Percentiles rank a stretch among this genome's conserved stretches.
Evolutionary conservation across 1,140 invertebrate genomes (phyloP).

Genomic region (Drosophila auraria): DNA sequence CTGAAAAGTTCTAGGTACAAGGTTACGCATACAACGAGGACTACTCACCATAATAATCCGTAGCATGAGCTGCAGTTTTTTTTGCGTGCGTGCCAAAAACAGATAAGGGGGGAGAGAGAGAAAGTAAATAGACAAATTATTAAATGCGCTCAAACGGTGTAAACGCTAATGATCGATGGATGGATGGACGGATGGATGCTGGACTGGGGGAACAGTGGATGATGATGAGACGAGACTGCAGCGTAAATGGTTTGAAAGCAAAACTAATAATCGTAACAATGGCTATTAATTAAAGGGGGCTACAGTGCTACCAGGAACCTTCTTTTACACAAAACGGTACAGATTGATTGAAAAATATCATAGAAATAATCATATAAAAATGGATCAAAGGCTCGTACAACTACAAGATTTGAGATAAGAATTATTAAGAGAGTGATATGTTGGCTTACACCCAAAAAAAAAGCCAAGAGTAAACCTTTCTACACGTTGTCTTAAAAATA

Average conservation of each 20-base stretch:
- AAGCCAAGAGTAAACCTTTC: too few species aligned
- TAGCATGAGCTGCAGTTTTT: constrained; percentile 93
- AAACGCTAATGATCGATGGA: constrained; percentile 42
- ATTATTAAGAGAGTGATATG: neutral
- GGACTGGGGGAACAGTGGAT: neutral
- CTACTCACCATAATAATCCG: constrained; percentile 99
- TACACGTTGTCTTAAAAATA: too few species aligned
- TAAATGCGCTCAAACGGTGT: constrained; percentile 71
- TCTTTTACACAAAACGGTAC: neutral
- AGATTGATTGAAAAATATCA: neutral
- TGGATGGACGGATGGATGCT: constrained; percentile 10
- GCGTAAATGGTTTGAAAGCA: constrained; percentile 6
- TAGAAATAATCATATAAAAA: neutral
- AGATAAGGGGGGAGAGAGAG: constrained; percentile 69
- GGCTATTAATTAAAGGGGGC: constrained; percentile 3
- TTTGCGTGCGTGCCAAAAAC: constrained; percentile 82
- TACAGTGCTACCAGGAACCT: constrained; percentile 29
- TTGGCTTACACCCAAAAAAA: too few species aligned
- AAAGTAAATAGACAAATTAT: constrained; percentile 83
- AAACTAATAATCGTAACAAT: constrained; percentile 15
- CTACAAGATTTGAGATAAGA: neutral
- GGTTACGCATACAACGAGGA: constrained; percentile 86
- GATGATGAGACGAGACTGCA: constrained; percentile 8
- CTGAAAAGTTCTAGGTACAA: constrained; percentile 73
- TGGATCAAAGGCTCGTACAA: neutral